These are phyloP conservation scores for Ecliptopera silaceata DNA, from an alignment of 2,888 invertebrate species.

Conservation along the genomic window DNA sequence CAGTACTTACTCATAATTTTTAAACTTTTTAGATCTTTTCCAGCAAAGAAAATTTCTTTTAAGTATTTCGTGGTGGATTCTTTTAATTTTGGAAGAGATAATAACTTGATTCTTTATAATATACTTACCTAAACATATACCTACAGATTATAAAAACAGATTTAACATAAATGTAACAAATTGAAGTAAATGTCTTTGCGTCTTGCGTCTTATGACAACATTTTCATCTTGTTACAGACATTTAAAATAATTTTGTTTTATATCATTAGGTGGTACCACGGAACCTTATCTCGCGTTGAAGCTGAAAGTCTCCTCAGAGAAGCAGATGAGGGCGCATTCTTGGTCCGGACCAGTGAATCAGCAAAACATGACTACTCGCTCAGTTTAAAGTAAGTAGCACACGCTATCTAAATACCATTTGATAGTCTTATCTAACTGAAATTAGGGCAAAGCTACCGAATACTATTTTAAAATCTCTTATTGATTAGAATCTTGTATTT, in stretches of 20 bases:
- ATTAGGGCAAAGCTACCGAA: background rate
- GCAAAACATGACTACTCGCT: slow-evolving; percentile 96
- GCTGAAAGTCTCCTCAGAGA: slow-evolving; percentile 94
- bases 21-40: too few relatives aligned
- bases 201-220: too few relatives aligned
- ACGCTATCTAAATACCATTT: slow-evolving; percentile 3
- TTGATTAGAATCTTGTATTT: too few relatives aligned
- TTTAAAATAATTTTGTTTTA: background rate
- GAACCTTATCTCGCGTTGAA: slow-evolving; percentile 94
- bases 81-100: too few relatives aligned
- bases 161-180: too few relatives aligned
- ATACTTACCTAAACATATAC: too few relatives aligned
- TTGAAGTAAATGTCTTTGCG: too few relatives aligned
- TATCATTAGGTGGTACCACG: slow-evolving; percentile 94
- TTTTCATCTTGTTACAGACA: too few relatives aligned
- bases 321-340: slow-evolving; percentile 94
- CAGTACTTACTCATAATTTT: background rate
- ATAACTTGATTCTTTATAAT: too few relatives aligned
- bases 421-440: slow-evolving; percentile 1
- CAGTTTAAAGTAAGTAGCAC: slow-evolving; percentile 92
- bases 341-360: slow-evolving; percentile 97
- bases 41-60: too few relatives aligned
- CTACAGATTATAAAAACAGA: too few relatives aligned
- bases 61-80: too few relatives aligned
- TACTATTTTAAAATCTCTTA: background rate